Percentiles rank a stretch among this genome's conserved stretches.
These are phyloP conservation scores for Temnopleurus reevesii DNA, from an alignment of 53 echinoderm and acorn worm genomes.

Conservation along the genomic window DNA sequence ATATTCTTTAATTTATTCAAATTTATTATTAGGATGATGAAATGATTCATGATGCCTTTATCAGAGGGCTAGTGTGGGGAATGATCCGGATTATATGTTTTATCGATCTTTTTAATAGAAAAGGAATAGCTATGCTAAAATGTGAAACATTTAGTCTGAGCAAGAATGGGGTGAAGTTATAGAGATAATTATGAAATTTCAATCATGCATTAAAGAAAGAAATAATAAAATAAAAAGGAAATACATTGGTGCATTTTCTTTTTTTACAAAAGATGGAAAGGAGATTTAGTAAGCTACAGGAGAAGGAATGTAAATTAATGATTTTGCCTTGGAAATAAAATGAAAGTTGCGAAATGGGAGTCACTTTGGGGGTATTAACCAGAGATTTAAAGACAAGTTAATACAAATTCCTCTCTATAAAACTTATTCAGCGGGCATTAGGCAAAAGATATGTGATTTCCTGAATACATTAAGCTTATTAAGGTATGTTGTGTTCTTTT, in stretches of 20 bases:
- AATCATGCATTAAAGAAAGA: background rate
- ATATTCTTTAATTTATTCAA: too few species aligned
- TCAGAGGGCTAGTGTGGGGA: too few species aligned
- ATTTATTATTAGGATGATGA: too few species aligned
- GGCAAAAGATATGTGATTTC: background rate
- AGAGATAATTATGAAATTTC: background rate
- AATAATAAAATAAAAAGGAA: background rate
- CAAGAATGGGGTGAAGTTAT: background rate
- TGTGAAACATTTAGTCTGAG: too few species aligned
- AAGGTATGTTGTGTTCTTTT: background rate
- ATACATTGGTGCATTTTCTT: background rate
- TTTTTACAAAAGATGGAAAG: background rate
- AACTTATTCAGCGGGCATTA: background rate
- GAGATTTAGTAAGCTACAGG: background rate
- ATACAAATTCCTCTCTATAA: background rate
- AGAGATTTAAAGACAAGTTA: background rate
- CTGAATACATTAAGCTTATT: background rate
- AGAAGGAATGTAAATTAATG: background rate
- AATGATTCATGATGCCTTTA: too few species aligned
- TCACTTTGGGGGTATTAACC: background rate
- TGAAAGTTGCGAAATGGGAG: background rate
- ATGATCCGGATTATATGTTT: too few species aligned
- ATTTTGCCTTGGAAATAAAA: background rate
- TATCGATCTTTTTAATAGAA: background rate
- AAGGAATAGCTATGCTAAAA: background rate